phyloP scores from a whole-genome alignment of 1,140 invertebrate genomes.

The Manduca sexta region DNA sequence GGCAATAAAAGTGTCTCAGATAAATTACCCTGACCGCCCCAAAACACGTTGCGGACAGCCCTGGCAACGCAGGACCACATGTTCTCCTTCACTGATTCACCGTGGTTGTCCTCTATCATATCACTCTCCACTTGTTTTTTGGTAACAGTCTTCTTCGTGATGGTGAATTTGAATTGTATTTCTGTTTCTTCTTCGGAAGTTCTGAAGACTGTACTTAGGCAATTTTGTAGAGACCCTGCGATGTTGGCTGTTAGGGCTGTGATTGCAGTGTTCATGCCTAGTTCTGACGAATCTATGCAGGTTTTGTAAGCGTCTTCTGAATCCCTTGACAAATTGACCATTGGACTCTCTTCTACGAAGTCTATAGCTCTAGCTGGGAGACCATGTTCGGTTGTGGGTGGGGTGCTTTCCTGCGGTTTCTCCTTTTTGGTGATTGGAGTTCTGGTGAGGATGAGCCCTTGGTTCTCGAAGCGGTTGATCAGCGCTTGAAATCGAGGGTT shows the following conservation, averaged over 20 bases:
- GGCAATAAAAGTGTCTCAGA: conserved; percentile 20
- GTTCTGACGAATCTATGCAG: conserved; percentile 38
- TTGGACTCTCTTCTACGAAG: conserved; percentile 63
- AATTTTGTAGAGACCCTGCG: conserved; percentile 59
- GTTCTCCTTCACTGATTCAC: conserved; percentile 48
- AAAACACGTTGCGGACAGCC: conserved; percentile 61
- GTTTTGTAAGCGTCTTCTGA: conserved; percentile 55
- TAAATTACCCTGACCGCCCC: conserved; percentile 43
- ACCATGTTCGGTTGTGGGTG: conserved; percentile 47
- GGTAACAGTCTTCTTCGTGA: conserved; percentile 63
- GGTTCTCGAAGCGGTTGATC: conserved; percentile 64
- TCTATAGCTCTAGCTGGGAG: conserved; percentile 60
- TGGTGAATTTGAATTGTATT: conserved; percentile 68
- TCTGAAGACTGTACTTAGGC: conserved; percentile 47
- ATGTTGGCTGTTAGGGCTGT: conserved; percentile 52
- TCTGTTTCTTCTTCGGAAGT: conserved; percentile 62
- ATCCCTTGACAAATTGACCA: conserved; percentile 38
- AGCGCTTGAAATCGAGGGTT: conserved; percentile 69
- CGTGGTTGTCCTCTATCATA: conserved; percentile 31
- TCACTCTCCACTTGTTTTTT: conserved; percentile 32
- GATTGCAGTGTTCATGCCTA: conserved; percentile 41
- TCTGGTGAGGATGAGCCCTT: conserved; percentile 33
- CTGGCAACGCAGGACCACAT: conserved; percentile 59
- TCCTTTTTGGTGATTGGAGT: conserved; percentile 39
- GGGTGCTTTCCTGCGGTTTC: conserved; percentile 43